phyloP scores from a whole-genome alignment of 2,888 invertebrate genomes.

The Eupithecia subumbrata region DNA sequence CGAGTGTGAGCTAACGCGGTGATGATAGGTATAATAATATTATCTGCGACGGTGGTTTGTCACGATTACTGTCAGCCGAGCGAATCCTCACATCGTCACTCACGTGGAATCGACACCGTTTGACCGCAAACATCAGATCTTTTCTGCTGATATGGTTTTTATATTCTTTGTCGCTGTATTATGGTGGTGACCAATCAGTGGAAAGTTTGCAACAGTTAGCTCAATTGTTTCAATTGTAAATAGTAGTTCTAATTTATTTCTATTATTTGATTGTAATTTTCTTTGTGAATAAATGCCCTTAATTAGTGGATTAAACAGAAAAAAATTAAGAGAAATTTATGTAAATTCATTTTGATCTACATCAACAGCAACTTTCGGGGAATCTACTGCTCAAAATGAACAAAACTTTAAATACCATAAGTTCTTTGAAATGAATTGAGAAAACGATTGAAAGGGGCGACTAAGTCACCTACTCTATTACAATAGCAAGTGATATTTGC shows the following conservation, averaged over 20 bases:
- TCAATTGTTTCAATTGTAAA: too few species aligned
- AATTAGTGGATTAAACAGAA: neutral
- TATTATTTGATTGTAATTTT: too few species aligned
- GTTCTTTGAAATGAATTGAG: too few species aligned
- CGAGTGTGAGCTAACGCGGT: slow-evolving; percentile 14
- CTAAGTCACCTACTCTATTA: neutral
- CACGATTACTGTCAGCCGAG: slow-evolving; percentile 28
- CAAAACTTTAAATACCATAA: neutral
- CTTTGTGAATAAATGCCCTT: too few species aligned
- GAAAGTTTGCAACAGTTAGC: too few species aligned
- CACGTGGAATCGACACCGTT: slow-evolving; percentile 21
- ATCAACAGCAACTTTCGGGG: neutral
- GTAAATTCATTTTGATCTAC: neutral
- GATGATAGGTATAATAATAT: slow-evolving; percentile 25
- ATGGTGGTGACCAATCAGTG: neutral
- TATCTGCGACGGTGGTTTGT: slow-evolving; percentile 19
- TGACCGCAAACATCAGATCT: slow-evolving; percentile 17
- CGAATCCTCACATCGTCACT: slow-evolving; percentile 3
- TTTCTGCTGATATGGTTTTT: neutral
- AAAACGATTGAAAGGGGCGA: neutral
- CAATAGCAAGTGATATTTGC: neutral
- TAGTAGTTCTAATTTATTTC: too few species aligned
- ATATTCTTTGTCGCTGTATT: neutral
- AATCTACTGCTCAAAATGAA: neutral
- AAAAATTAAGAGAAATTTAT: neutral